phyloP scores from a whole-genome alignment of 1,140 invertebrate species.

The Oncopodura yosiiana region DNA sequence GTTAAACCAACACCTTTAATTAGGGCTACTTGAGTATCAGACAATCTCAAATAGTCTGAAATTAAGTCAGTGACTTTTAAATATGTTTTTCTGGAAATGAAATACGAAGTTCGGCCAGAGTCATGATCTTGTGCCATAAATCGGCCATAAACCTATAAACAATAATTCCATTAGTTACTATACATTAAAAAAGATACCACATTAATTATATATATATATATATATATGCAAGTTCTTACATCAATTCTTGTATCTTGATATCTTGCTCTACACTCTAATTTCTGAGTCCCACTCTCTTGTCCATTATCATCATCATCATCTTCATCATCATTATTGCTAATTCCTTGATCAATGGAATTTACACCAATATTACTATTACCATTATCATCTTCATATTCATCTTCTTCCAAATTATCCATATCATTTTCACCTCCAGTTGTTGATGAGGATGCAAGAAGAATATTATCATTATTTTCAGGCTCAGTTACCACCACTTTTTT shows the following conservation, averaged over 20 bases:
- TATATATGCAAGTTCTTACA: slow-evolving; percentile 22
- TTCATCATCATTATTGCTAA: slow-evolving; percentile 8
- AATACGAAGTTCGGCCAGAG: slow-evolving; percentile 77
- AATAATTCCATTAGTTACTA: slow-evolving; percentile 3
- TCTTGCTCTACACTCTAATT: slow-evolving; percentile 34
- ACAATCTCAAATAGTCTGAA: slow-evolving; percentile 64
- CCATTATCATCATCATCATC: slow-evolving; percentile 17
- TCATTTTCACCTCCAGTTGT: background rate
- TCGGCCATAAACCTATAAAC: slow-evolving; percentile 58
- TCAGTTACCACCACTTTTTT: background rate
- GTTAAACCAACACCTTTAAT: slow-evolving; percentile 50
- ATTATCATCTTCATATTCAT: slow-evolving; percentile 5
- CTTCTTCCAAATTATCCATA: slow-evolving; percentile 12
- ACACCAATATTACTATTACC: no score
- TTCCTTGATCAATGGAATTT: no score
- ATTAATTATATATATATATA: slow-evolving; percentile 15
- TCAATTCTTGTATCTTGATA: slow-evolving; percentile 36
- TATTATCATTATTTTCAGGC: background rate
- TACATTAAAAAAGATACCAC: background rate
- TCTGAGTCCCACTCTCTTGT: slow-evolving; percentile 26
- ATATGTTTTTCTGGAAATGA: slow-evolving; percentile 76
- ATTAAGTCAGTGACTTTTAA: slow-evolving; percentile 85
- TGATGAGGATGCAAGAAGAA: background rate
- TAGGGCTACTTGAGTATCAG: slow-evolving; percentile 76
- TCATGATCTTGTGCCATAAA: slow-evolving; percentile 85